A percentile compares a stretch with the other conserved stretches of the same genome.
These are phyloP conservation scores for Xylocopa sonorina DNA, from an alignment of 1,140 invertebrate species.

Conservation along the genomic window DNA sequence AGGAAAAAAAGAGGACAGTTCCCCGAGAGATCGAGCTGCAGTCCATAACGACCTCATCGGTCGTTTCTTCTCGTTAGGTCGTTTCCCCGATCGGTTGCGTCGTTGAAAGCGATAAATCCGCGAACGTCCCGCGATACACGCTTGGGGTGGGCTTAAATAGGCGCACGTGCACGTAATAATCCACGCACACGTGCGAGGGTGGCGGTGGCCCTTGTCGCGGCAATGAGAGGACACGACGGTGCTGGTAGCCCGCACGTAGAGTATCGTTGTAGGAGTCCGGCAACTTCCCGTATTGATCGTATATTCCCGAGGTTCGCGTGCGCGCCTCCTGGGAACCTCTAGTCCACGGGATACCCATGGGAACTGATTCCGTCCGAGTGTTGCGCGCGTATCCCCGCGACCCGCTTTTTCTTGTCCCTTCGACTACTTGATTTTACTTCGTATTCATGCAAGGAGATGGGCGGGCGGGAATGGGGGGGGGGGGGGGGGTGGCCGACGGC, in stretches of 20 bases:
- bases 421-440: slow-evolving; percentile 64
- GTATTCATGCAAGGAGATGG: slow-evolving; percentile 63
- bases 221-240: slow-evolving; percentile 23
- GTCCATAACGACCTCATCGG: slow-evolving; percentile 11
- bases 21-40: neutral
- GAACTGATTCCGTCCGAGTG: slow-evolving; percentile 69
- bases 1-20: neutral
- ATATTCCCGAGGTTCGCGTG: slow-evolving; percentile 73
- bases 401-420: slow-evolving; percentile 26
- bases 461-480: neutral
- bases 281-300: slow-evolving; percentile 75
- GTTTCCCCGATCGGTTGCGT: slow-evolving; percentile 6
- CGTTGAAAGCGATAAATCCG: slow-evolving; percentile 55
- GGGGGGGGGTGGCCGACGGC: slow-evolving; percentile 46
- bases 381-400: slow-evolving; percentile 36
- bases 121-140: slow-evolving; percentile 27
- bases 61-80: slow-evolving; percentile 32
- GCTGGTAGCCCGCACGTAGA: slow-evolving; percentile 32
- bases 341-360: slow-evolving; percentile 76
- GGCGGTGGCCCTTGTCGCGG: slow-evolving; percentile 40
- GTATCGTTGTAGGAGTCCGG: slow-evolving; percentile 71
- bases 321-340: slow-evolving; percentile 78
- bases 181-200: slow-evolving; percentile 65
- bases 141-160: slow-evolving; percentile 45
- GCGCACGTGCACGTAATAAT: slow-evolving; percentile 68